Evolutionary conservation across 35 echinoderm and acorn worm species (phyloP), one percentile per base, ranked within the genome.

Genomic region (Eucidaris tribuloides): DNA sequence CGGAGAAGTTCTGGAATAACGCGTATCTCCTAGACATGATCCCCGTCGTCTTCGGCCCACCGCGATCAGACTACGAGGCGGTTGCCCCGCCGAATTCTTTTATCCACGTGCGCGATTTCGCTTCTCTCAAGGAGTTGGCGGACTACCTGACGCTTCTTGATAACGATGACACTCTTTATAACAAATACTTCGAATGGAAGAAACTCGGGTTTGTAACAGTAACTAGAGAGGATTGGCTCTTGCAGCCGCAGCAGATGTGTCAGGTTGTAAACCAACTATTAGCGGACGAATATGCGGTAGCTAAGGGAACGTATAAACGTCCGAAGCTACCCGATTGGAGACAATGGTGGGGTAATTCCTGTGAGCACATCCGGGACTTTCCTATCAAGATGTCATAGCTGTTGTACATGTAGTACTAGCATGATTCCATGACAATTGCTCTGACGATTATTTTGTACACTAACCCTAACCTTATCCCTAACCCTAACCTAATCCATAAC

Each of bases 141-240:
- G 39, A 85, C 2, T 89, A 90, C 37, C 19, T 94, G 32, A 35
- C 50, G 38, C 60, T 76, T 5, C 45, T 94, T 1, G 56, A 19
- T 23, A 31, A 74, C 11, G 82, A 89, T 20, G 72, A 89, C 1
- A 41, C 41, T 30, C 77, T 90, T 3, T 94, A 94, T 46, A 94
- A 81, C 28, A 27, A 50, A 46, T 94, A 85, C 57, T 94, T 94
- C 56, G 63, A 94, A 22, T 94, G 92, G 92, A 89, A 89, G 24
- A 79, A 90, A 22, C 44, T 74, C 41, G 68, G 68, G 28, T 74
- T 14, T n/a, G 68, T 74, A 22, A 33, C 38, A 32, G 35, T 74
- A 22, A 74, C 68, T 22, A 38, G 38, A n/a, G 68, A 74, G 24
- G 68, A 74, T 9, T 74, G 37, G 29, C 68, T 74, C 14, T 22